Evolutionary conservation across 1,140 invertebrate genomes (phyloP).

Genomic region (Tachypleus tridentatus): DNA sequence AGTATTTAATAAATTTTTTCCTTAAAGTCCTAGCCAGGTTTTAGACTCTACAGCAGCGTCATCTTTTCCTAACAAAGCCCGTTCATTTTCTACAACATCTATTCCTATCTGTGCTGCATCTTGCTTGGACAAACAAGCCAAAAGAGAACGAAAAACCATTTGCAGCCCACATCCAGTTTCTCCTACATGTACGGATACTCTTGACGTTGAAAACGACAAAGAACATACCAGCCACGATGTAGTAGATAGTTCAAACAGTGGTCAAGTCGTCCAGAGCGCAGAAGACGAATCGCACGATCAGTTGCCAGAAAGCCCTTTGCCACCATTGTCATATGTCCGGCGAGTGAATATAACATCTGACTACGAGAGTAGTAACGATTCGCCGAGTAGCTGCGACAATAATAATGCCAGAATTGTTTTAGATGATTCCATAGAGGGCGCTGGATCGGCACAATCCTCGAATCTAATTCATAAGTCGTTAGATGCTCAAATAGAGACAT

Average conservation of each 20-base stretch:
- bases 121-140: conserved; percentile 4
- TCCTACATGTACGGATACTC: conserved; percentile 18
- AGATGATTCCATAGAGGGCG: too few relatives aligned
- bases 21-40: not conserved
- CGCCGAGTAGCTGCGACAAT: conserved; percentile 33
- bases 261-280: conserved; percentile 3
- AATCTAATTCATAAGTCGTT: conserved; percentile 12
- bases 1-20: too few relatives aligned
- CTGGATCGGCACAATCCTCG: not conserved
- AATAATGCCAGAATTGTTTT: conserved; percentile 7
- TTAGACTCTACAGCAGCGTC: not conserved
- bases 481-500: too few relatives aligned
- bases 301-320: conserved; percentile 7
- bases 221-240: conserved; percentile 7
- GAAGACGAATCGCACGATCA: conserved; percentile 9
- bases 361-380: conserved; percentile 38
- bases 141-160: conserved; percentile 29
- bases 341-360: conserved; percentile 35
- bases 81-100: conserved; percentile 27
- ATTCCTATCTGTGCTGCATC: conserved; percentile 26
- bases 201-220: conserved; percentile 17
- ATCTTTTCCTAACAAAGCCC: conserved; percentile 10
- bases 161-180: conserved; percentile 31
- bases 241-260: conserved; percentile 7
- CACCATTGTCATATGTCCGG: conserved; percentile 14